Conservation (phyloP, 2,797 vertebrate species). For the Sebastiscus albofasciatus region DNA sequence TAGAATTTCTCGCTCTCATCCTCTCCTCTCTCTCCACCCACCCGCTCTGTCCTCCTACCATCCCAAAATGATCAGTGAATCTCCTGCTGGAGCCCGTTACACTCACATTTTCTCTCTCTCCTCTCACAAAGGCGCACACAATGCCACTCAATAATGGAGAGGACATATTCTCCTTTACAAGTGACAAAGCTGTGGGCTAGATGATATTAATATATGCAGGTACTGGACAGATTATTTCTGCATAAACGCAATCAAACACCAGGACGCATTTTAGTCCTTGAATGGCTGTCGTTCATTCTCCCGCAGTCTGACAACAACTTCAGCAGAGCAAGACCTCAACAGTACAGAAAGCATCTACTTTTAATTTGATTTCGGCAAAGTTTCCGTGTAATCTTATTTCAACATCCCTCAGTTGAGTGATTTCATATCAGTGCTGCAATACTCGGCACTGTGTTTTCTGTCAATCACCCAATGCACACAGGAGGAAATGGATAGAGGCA, state of each 20-base stretch:
- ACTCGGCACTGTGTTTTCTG: slow-evolving; percentile 23
- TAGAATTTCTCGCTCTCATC: slow-evolving; percentile 51
- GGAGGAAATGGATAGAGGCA: slow-evolving; percentile 14
- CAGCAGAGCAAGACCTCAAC: background rate
- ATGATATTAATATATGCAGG: slow-evolving; percentile 7
- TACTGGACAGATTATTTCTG: background rate
- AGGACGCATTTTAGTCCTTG: background rate
- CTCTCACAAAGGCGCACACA: slow-evolving; percentile 4
- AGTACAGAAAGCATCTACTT: slow-evolving; percentile 3
- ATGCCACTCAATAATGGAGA: background rate
- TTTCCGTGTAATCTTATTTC: slow-evolving; percentile 27
- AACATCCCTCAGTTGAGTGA: slow-evolving; percentile 7
- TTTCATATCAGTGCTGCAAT: slow-evolving; percentile 6
- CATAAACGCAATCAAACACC: background rate
- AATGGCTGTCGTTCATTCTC: background rate
- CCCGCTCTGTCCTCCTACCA: slow-evolving; percentile 55
- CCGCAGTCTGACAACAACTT: background rate
- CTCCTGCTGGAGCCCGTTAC: slow-evolving; percentile 30
- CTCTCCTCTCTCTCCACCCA: slow-evolving; percentile 51
- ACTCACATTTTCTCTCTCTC: background rate
- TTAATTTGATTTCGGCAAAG: slow-evolving; percentile 30
- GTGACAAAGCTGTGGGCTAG: background rate
- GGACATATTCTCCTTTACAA: slow-evolving; percentile 22
- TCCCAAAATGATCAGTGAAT: slow-evolving; percentile 52
- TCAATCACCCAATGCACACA: slow-evolving; percentile 25